Base-by-base conservation (phyloP, 1,140 invertebrate species). In the Bombyx mandarina region DNA sequence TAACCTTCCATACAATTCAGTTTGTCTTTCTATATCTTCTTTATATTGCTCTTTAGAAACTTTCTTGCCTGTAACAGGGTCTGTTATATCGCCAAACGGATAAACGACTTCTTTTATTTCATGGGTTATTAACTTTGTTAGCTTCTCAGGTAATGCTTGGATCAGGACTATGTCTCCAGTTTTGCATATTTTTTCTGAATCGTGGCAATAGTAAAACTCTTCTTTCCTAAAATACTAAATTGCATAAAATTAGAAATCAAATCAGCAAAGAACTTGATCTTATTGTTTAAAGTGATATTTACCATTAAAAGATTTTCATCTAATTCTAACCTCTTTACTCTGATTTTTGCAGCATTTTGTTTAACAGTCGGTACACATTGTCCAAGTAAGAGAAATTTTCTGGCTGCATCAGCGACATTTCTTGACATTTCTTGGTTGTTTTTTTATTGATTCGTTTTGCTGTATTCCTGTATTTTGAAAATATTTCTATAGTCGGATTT, bases 61-160 rank as follows among this genome's bases (percentile, higher is more conserved):
- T 82, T 94, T 94, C 75, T 95, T 95, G 42, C 93, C 93, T 63
- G 94, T 94, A 26, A 97, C 82, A 44, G 95, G 95, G 87, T 96
- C 94, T 49, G 91, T 93, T 12, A 96, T 87, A 88, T 97, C 94
- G 63, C 96, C 96, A 63, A 93, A 86, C 18, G 93, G 93, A 83
- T 94, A 95, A 35, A 97, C 90, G 10, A 96, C 90, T 78, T 96
- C 91, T 70, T 94, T 88, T 1, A 97, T 90, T 85, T 92, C 89
- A 68, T 97, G 95, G 7, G 93, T 93, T 4, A 97, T 94, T 9
- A 94, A 79, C 52, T 91, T 91, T 1, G 94, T 94, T 56, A 95
- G 61, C 79, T 92, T 93, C 57, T 92, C 73, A 8, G 93, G 91
- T 43, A 97, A 78, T 63, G 90, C 89, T 78, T 95, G 88, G 65